Conservation (phyloP, 2,797 vertebrate genomes). For the Hemitrygon akajei region DNA sequence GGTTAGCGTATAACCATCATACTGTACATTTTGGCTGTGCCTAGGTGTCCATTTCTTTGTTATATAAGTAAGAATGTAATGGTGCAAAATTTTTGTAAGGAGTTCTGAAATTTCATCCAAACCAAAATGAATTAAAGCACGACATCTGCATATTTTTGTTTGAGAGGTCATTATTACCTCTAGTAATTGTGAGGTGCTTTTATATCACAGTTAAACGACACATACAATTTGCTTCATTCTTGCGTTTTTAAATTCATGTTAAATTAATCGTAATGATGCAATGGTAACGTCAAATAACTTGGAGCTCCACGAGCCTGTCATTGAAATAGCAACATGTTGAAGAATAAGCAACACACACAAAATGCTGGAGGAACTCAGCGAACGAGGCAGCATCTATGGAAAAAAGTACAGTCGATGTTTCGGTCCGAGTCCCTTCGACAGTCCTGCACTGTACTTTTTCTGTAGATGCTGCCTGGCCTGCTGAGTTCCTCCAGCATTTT, state of each 20-base stretch:
- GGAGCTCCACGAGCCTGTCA: too few species aligned
- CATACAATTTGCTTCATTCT: neutral
- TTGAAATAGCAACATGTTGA: neutral
- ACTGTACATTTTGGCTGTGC: neutral
- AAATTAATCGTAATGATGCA: neutral
- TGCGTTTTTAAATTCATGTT: neutral
- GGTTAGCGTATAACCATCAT: neutral
- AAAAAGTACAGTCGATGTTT: too few species aligned
- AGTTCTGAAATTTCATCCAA: neutral
- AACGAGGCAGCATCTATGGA: too few species aligned
- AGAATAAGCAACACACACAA: neutral
- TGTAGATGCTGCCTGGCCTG: too few species aligned
- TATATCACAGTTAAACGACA: too few species aligned
- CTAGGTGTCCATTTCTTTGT: neutral
- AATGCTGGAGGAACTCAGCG: too few species aligned
- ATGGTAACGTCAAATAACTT: neutral
- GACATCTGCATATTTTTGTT: neutral
- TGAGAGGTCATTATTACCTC: neutral
- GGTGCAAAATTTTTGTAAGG: neutral
- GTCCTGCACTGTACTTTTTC: too few species aligned
- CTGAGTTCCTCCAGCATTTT: too few species aligned
- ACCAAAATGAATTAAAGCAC: neutral
- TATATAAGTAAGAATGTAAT: neutral
- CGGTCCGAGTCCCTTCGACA: too few species aligned
- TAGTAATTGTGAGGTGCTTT: too few species aligned